Conservation (phyloP, 2,113 vertebrate species). For the Ranitomeya variabilis region DNA sequence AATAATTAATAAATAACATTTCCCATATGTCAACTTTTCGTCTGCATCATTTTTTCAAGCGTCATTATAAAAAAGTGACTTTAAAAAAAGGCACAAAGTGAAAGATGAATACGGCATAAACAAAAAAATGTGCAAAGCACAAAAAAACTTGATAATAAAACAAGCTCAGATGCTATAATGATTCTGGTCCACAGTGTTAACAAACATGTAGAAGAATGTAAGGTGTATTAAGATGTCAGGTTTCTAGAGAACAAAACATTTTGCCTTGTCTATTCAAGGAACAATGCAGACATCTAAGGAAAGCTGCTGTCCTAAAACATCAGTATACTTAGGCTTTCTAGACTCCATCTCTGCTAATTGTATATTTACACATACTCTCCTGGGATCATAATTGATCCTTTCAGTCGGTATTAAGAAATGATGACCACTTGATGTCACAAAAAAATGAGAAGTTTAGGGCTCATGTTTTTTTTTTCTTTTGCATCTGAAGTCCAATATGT, state of each 20-base stretch:
- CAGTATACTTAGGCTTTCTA: background rate
- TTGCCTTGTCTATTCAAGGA: background rate
- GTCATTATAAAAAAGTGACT: too few species aligned
- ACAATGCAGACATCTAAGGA: background rate
- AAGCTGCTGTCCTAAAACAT: background rate
- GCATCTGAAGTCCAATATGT: background rate
- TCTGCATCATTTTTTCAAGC: too few species aligned
- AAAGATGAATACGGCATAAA: too few species aligned
- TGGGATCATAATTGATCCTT: background rate
- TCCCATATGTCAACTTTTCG: too few species aligned
- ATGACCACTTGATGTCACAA: background rate
- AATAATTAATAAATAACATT: too few species aligned
- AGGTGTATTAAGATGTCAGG: background rate
- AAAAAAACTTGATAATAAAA: too few species aligned
- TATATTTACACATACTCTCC: background rate
- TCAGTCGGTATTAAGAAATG: background rate
- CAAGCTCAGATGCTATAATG: too few species aligned
- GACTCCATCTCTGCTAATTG: background rate
- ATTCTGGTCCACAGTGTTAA: background rate
- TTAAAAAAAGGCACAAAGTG: too few species aligned
- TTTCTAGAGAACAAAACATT: background rate
- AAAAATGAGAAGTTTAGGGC: background rate
- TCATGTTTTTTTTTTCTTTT: background rate
- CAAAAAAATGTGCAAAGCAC: too few species aligned
- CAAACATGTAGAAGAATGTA: background rate